Percentiles rank a stretch among this genome's conserved stretches.
These are phyloP conservation scores for Drosophila buzzatii DNA, from an alignment of 2,888 invertebrate species.

Conservation along the genomic window DNA sequence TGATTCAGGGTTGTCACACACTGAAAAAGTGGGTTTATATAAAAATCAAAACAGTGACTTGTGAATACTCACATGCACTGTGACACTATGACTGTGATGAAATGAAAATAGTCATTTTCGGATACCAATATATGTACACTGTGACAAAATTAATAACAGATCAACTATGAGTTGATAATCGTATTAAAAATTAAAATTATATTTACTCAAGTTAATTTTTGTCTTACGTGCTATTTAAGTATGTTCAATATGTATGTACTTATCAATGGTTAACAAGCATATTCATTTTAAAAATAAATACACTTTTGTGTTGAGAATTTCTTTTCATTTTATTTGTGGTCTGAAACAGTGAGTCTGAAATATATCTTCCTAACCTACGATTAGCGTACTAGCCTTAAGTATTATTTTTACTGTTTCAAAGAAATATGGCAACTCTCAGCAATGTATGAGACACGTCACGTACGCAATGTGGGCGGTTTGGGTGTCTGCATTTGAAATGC, in stretches of 20 bases:
- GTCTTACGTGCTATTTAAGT: background rate
- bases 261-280: background rate
- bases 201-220: background rate
- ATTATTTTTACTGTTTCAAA: background rate
- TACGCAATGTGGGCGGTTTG: constrained; percentile 55
- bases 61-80: no score
- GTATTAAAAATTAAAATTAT: background rate
- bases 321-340: background rate
- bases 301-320: no score
- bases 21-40: background rate
- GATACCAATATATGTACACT: no score
- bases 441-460: constrained; percentile 65
- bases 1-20: constrained; percentile 27
- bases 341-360: background rate
- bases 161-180: no score
- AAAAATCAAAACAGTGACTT: background rate
- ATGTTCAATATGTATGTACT: background rate
- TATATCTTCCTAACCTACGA: background rate
- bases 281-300: background rate
- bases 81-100: no score
- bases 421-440: constrained; percentile 28
- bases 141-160: no score
- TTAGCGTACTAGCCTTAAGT: constrained; percentile 21
- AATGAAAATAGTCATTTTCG: no score
- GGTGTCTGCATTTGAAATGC: constrained; percentile 45